These are phyloP conservation scores for Smithornis capensis DNA, from an alignment of 2,113 vertebrate species.

Conservation along the genomic window DNA sequence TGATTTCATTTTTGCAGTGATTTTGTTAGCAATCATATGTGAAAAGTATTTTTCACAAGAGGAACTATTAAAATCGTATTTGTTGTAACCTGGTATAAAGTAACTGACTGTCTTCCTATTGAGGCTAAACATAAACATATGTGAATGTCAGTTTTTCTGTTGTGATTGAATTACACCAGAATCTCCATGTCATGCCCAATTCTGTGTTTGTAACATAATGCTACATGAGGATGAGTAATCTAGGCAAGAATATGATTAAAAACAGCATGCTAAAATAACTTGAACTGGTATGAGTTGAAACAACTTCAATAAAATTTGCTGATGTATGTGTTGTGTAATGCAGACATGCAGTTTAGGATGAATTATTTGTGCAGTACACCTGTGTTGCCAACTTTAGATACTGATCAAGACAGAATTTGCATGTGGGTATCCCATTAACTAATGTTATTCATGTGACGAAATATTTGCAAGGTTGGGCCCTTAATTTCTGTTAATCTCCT, in stretches of 20 bases:
- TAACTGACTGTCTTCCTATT: not conserved
- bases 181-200: conserved; percentile 1
- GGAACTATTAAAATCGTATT: not conserved
- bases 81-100: not conserved
- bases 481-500: conserved; percentile 38
- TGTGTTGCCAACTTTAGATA: not conserved
- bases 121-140: conserved; percentile 8
- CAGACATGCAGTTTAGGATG: not conserved
- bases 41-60: not conserved
- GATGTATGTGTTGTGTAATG: not conserved
- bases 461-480: not conserved
- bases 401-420: not conserved
- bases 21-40: not conserved
- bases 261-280: conserved; percentile 48
- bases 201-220: not conserved
- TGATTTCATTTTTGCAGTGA: not conserved
- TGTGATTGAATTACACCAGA: not conserved
- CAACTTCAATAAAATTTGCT: not conserved
- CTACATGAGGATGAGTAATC: conserved; percentile 1
- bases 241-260: conserved; percentile 32
- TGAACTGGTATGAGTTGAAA: not conserved
- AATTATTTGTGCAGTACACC: conserved; percentile 8
- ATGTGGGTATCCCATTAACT: not conserved
- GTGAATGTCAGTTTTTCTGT: conserved; percentile 7
- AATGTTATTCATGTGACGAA: not conserved